Evolutionary conservation across 2,797 vertebrate genomes (phyloP), one percentile per base, ranked within the genome.

Genomic region (Onychomys torridus): DNA sequence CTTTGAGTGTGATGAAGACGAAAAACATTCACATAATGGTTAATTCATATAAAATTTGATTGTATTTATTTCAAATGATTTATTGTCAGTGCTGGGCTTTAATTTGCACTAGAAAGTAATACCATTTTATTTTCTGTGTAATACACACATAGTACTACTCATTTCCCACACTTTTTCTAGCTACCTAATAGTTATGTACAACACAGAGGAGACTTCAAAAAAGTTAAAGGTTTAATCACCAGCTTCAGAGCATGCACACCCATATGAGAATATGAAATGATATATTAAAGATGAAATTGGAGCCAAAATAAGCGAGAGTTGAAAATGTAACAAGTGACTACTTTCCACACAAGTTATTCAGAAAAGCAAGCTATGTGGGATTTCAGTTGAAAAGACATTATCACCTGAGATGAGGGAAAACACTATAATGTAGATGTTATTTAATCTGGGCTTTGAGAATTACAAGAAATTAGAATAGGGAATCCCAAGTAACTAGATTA

Each of bases 301-400:
- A 61, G 34, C 75, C 61, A 79, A 96, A 91, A 91, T 85, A 94
- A 67, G 40, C 17, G 78, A 71, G 25, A 94, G 7, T 65, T 83
- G 55, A 85, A 5, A 92, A 73, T 84, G 12, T 32, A 88, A 12
- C 6, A 57, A 43, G 59, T 97, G 76, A 85, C 59, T 92, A 84
- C 32, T 90, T 95, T 82, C 40, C 29, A 95, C 65, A 75, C 84
- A 93, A 87, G 75, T 77, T 63, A 96, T 25, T 90, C 55, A 91
- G 32, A 91, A 65, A 95, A 92, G 9, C 69, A 92, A 90, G 75
- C 75, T 61, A 83, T 14, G 67, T n/a, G 37, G 19, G 37, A 91
- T 40, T 93, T 57, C 14, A 92, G 90, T 87, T 81, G 8, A 93
- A 96, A 69, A 96, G 81, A 67, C 63, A 34, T 7, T 5, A 63